Conservation (phyloP, 1,140 invertebrate species). For the Seison nebaliae region DNA sequence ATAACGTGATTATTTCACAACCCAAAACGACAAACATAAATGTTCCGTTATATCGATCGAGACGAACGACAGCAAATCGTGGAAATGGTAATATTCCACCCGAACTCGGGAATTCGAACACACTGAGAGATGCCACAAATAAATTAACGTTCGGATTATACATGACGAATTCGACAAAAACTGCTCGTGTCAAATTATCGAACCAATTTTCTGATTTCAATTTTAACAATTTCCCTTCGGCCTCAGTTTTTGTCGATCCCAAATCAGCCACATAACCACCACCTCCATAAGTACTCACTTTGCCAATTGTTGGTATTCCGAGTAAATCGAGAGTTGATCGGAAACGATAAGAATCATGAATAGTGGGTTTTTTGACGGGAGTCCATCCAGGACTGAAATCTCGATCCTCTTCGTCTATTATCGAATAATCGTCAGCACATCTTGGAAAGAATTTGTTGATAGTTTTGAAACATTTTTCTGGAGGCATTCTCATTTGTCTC, state of each 20-base stretch:
- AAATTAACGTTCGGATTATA: constrained; percentile 16
- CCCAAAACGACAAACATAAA: constrained; percentile 23
- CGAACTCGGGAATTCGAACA: constrained; percentile 14
- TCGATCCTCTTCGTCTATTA: constrained; percentile 1
- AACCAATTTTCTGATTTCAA: constrained; percentile 14
- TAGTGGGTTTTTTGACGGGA: too few relatives aligned
- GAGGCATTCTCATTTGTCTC: too few relatives aligned
- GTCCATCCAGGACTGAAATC: constrained; percentile 8
- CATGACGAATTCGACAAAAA: constrained; percentile 15
- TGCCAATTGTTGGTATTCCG: constrained; percentile 1
- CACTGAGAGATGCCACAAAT: constrained; percentile 14
- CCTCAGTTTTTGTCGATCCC: constrained; percentile 11
- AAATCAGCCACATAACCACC: constrained; percentile 21
- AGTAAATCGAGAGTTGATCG: too few relatives aligned
- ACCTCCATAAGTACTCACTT: constrained; percentile 16
- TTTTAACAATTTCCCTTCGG: too few relatives aligned
- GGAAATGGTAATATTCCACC: constrained; percentile 8
- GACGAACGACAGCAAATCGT: background rate
- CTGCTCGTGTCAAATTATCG: constrained; percentile 14
- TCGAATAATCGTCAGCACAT: constrained; percentile 3
- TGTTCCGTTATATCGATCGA: constrained; percentile 1
- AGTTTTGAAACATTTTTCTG: constrained; percentile 16
- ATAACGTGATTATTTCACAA: constrained; percentile 21
- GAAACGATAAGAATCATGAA: too few relatives aligned
- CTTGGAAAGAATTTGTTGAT: background rate